Base-by-base conservation (phyloP, 2,797 vertebrate genomes). In the Hippocampus kuda region DNA sequence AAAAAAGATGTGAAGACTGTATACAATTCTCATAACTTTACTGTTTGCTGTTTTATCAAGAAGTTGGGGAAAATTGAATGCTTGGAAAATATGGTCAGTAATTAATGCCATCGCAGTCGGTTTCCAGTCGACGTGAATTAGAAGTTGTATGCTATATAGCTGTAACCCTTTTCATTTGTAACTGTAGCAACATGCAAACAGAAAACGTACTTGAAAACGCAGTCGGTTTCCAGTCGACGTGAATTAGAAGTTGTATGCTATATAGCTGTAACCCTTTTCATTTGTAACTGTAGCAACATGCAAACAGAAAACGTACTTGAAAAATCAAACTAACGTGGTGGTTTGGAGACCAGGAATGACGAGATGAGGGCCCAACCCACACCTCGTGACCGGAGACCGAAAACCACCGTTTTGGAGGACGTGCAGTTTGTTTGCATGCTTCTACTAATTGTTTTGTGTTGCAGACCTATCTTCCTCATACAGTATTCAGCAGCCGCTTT, bases 281-380 rank as follows among this genome's bases (percentile, higher is more conserved):
- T 79, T 90, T 90, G 85, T 89, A 70, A 73, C 86, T 72, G 84
- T 78, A 68, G 90, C 70, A 82, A 91, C 78, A 22, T 79, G 72
- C 88, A 87, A 91, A 92, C 90, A 91, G 89, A 87, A 90, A 79
- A 85, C 68, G 75, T 81, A 77, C 70, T 83, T 73, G 80, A 87
- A 89, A 87, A 88, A 84, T 89, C 85, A 88, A 90, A 88, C 81
- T 83, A 87, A 85, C 82, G 78, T 78, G 76, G 78, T 82, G 76
- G 76, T 69, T 73, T 65, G 22, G 74, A 65, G 67, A 82, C 83
- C 84, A 87, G 82, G 81, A 83, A 81, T 81, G 73, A 61, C 79
- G 72, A 79, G 75, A 76, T 27, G 16, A 60, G 73, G 72, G 67
- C 44, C 44, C 26, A 30, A 74, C 67, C 72, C 68, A 80, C 80